Evolutionary conservation across 2,113 vertebrate species (phyloP).

Genomic region (Sorex araneus): DNA sequence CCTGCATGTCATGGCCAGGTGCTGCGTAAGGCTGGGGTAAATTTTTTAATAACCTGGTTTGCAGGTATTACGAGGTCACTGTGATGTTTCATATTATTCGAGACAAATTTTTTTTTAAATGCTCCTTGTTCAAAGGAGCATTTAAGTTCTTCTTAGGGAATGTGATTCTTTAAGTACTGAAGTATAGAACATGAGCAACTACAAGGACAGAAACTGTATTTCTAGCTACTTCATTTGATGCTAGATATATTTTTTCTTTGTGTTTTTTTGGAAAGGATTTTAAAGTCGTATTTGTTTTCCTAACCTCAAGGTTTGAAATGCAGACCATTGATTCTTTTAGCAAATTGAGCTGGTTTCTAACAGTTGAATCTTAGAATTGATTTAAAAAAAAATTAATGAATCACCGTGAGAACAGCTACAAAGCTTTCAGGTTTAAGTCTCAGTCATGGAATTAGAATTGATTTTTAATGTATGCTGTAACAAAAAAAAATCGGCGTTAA

Average conservation of each 20-base stretch:
- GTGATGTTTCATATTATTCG: slow-evolving; percentile 74
- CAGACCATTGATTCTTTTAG: rapidly evolving
- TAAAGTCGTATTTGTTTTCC: slow-evolving; percentile 37
- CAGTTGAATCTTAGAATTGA: not conserved
- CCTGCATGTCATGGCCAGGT: slow-evolving; percentile 83
- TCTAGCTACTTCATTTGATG: not conserved
- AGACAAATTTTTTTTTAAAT: slow-evolving; percentile 83
- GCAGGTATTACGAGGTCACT: slow-evolving; percentile 73
- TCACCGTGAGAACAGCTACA: too few relatives aligned
- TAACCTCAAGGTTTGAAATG: not conserved
- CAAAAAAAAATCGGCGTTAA: not conserved
- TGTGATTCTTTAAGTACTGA: slow-evolving; percentile 39
- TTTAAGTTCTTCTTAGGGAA: slow-evolving; percentile 16
- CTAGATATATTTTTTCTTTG: not conserved
- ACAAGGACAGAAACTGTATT: not conserved
- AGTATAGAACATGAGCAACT: not conserved
- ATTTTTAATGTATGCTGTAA: not conserved
- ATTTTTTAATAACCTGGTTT: slow-evolving; percentile 88
- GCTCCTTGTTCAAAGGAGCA: slow-evolving; percentile 49
- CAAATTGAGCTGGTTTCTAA: slow-evolving; percentile 24
- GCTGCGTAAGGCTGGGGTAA: slow-evolving; percentile 79
- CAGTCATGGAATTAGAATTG: too few relatives aligned
- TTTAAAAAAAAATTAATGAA: too few relatives aligned
- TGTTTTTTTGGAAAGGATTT: not conserved
- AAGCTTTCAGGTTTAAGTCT: too few relatives aligned